Evolutionary conservation across 37 sponge, comb jelly and placozoan species (phyloP), one percentile per base, ranked within the genome.

Genomic region (Tethya wilhelma): DNA sequence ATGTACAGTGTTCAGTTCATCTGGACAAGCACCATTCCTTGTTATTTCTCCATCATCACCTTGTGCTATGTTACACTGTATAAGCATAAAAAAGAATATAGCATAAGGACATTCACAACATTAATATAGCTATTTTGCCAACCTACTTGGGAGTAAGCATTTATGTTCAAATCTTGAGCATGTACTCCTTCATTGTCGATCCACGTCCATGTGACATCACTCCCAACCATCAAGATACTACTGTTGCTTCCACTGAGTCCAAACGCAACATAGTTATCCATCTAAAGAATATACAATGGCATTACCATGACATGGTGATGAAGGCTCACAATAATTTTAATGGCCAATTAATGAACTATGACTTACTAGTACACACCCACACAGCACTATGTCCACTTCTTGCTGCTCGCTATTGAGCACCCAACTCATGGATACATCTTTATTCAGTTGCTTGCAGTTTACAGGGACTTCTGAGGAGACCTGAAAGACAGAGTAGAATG

Each of bases 191-290:
- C 11, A 32, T 38, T 71, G 56, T 73, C 74, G 12, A 49, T 20
- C 75, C 76, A 74, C 28, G 84, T 67, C 42, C 59, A 58, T 6
- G 59, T 74, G n/a, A 64, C 75, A 45, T 83, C 84, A 49, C 64
- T 56, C 2, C 62, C 67, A 9, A 67, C 9, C 84, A 83, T 83
- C 43, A n/a, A 2, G 22, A 56, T 32, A 8, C 23, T 37, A 36
- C 41, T 34, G 43, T 53, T 28, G 14, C 56, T 55, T 11, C 84
- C 84, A 33, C 84, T 83, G 75, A 83, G 31, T n/a, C 84, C 84
- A 83, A 83, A 83, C n/a, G 75, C 84, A 58, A 83, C 72, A 72
- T 83, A 83, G 26, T 74, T 59, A 28, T 12, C 55, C 32, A 25
- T 22, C 32, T 64, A 22, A 30, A 49, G 9, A 14, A 49, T 19